Conservation (phyloP, 1,140 invertebrate species). For the Vanessa atalanta region DNA sequence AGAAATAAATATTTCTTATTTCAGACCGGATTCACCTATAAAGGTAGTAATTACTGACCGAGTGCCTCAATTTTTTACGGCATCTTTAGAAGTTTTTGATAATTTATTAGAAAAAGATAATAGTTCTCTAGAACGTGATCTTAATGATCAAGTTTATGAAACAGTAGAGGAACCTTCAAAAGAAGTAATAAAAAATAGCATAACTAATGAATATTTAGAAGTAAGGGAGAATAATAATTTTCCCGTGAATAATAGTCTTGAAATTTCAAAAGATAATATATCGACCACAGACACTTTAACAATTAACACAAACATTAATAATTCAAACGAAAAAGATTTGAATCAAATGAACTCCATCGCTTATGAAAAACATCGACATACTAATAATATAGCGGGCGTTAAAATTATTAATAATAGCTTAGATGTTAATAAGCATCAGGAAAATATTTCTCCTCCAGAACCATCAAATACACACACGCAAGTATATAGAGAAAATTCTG, state of each 20-base stretch:
- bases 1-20: slow-evolving; percentile 39
- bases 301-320: background rate
- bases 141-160: background rate
- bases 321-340: background rate
- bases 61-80: slow-evolving; percentile 38
- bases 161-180: background rate
- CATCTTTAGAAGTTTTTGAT: slow-evolving; percentile 37
- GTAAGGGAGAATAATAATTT: background rate
- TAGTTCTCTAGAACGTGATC: background rate
- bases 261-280: background rate
- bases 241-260: background rate
- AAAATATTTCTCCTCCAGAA: background rate
- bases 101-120: slow-evolving; percentile 19
- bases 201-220: background rate
- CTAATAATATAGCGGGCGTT: background rate
- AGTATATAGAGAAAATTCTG: background rate
- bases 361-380: background rate
- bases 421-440: background rate
- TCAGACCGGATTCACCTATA: slow-evolving; percentile 41
- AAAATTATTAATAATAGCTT: background rate
- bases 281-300: background rate
- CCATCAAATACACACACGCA: background rate
- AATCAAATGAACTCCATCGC: background rate
- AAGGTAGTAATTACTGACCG: slow-evolving; percentile 48
- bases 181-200: slow-evolving; percentile 7